These are phyloP conservation scores for Centrocercus urophasianus DNA, from an alignment of 2,113 vertebrate genomes.

Conservation along the genomic window DNA sequence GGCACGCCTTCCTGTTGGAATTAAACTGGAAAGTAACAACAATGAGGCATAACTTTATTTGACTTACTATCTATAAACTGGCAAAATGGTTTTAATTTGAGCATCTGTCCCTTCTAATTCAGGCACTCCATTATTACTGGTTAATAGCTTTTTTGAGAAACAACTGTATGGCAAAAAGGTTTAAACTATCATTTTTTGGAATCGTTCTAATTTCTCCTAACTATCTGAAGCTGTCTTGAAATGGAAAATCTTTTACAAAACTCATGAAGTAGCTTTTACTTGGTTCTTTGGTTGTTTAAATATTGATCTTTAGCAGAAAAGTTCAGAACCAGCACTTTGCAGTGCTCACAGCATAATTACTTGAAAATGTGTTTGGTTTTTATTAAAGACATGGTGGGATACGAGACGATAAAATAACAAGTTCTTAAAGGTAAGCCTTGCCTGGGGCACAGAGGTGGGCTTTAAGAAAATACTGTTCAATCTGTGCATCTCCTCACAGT, in stretches of 20 bases:
- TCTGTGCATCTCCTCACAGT: no score
- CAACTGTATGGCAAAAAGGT: background rate
- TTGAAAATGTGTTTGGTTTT: background rate
- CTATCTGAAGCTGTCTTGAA: background rate
- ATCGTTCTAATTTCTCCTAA: background rate
- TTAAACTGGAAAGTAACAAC: slow-evolving; percentile 8
- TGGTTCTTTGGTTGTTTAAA: background rate
- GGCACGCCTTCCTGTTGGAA: background rate
- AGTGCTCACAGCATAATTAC: background rate
- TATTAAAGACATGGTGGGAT: background rate
- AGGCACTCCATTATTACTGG: background rate
- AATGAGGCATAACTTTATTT: slow-evolving; percentile 6
- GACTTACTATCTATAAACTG: background rate
- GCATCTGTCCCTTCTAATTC: background rate
- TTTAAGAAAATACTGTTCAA: background rate
- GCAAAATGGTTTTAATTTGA: background rate
- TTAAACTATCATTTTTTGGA: background rate
- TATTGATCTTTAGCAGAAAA: background rate
- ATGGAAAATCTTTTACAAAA: background rate
- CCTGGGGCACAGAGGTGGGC: background rate
- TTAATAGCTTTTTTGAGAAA: slow-evolving; percentile 6
- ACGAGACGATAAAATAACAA: background rate
- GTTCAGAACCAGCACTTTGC: background rate
- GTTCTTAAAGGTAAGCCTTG: background rate
- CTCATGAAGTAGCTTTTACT: background rate